A percentile compares a stretch with the other conserved stretches of the same genome.
Evolutionary conservation across 2,888 invertebrate species (phyloP).

Genomic region (Apeira syringaria): DNA sequence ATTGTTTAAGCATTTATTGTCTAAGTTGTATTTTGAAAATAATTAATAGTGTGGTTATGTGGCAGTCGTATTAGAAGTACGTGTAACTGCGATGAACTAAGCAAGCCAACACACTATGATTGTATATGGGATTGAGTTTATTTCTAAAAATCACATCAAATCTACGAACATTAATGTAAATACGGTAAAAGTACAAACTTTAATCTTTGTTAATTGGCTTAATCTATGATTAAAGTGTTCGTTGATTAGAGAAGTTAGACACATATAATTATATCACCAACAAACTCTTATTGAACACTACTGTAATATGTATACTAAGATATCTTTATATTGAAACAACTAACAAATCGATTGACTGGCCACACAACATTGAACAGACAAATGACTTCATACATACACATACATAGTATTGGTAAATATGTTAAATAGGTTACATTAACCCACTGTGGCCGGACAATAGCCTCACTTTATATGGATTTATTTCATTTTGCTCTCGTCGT

Average conservation of each 20-base stretch:
- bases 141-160: background rate
- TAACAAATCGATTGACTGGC: background rate
- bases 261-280: no score
- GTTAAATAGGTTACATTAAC: background rate
- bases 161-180: no score
- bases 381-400: background rate
- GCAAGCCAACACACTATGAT: background rate
- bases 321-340: no score
- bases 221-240: no score
- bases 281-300: background rate
- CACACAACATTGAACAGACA: background rate
- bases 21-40: constrained; percentile 26
- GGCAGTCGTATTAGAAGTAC: background rate
- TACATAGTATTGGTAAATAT: background rate
- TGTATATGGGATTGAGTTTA: background rate
- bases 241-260: no score
- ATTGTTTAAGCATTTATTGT: constrained; percentile 51
- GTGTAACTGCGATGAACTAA: background rate
- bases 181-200: no score
- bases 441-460: background rate
- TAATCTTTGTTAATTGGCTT: no score
- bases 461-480: background rate
- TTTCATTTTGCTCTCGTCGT: constrained; percentile 1
- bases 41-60: background rate
- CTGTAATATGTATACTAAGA: no score